Evolutionary conservation across 2,113 vertebrate genomes (phyloP).

Genomic region (Odocoileus virginianus): DNA sequence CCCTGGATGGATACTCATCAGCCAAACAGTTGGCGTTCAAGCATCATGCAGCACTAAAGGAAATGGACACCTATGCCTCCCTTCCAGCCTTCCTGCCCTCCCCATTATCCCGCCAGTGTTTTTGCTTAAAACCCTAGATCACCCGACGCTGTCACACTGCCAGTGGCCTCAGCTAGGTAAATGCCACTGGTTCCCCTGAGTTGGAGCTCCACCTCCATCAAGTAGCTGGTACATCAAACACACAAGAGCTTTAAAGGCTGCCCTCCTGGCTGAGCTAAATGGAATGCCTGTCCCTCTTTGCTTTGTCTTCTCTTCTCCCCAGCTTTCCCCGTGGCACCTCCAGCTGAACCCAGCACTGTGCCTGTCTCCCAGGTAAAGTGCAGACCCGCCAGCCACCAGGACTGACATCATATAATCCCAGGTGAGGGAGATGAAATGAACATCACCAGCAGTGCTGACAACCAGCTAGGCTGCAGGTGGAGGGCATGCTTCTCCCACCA

Average conservation of each 20-base stretch:
- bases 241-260: background rate
- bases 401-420: background rate
- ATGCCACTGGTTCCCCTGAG: background rate
- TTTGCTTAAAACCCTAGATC: background rate
- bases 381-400: background rate
- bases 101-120: background rate
- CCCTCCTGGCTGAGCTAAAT: background rate
- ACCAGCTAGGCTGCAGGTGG: constrained; percentile 56
- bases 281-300: background rate
- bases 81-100: no score
- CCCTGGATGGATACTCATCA: background rate
- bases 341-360: background rate
- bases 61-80: background rate
- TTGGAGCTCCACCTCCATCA: no score
- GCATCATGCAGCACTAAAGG: background rate
- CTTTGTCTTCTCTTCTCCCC: fast-evolving
- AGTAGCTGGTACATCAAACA: fast-evolving
- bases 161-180: constrained; percentile 1
- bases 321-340: background rate
- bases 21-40: background rate
- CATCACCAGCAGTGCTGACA: constrained; percentile 24
- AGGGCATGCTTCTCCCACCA: background rate
- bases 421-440: background rate
- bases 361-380: background rate
- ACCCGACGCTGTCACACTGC: background rate